A percentile compares a stretch with the other conserved stretches of the same genome.
These are phyloP conservation scores for Mesembrinibis cayennensis DNA, from an alignment of 2,113 vertebrate genomes.

Conservation along the genomic window DNA sequence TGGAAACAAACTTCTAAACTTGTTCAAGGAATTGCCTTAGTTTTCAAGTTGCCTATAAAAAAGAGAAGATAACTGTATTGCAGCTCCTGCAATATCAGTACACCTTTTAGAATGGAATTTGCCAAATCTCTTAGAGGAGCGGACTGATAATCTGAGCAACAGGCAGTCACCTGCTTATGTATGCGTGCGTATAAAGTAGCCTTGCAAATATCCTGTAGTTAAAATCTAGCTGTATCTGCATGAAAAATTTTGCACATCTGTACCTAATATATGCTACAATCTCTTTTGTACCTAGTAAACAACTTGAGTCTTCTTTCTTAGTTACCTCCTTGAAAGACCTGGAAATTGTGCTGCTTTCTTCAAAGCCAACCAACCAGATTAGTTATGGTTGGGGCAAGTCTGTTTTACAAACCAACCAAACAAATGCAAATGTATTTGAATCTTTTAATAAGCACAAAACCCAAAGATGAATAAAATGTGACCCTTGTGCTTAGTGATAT, in stretches of 20 bases:
- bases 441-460: neutral
- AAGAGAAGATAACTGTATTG: neutral
- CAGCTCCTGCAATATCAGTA: neutral
- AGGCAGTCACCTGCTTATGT: neutral
- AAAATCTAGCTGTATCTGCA: neutral
- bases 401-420: neutral
- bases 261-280: neutral
- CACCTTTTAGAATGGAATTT: neutral
- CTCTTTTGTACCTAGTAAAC: neutral
- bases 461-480: neutral
- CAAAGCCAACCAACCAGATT: neutral
- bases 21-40: neutral
- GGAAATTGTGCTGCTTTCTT: neutral
- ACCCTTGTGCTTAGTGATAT: neutral
- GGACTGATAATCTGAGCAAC: neutral
- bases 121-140: neutral
- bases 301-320: neutral
- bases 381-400: neutral
- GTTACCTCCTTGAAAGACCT: neutral
- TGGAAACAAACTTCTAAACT: neutral
- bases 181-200: neutral
- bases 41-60: neutral
- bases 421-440: neutral
- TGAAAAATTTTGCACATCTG: neutral
- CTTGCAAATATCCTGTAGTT: neutral